phyloP scores from a whole-genome alignment of 2,113 vertebrate genomes.

The Thalassarche chlororhynchos region DNA sequence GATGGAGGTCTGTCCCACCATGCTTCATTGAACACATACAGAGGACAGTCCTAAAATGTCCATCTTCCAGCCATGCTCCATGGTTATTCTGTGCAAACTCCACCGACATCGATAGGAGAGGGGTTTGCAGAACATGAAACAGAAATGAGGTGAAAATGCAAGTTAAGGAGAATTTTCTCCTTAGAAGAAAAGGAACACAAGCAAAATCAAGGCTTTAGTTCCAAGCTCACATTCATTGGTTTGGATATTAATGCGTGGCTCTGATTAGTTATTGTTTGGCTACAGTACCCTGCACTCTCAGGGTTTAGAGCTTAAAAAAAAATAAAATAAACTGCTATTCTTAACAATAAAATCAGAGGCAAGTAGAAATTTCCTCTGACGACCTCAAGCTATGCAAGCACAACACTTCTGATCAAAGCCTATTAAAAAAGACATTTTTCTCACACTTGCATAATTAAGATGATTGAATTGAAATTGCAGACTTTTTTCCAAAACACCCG shows the following conservation, averaged over 20 bases:
- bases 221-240: neutral
- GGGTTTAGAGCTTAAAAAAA: neutral
- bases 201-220: conserved; percentile 25
- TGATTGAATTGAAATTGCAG: neutral
- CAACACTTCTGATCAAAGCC: neutral
- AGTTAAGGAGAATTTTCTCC: neutral
- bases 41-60: neutral
- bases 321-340: neutral
- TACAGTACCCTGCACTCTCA: neutral
- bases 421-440: neutral
- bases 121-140: neutral
- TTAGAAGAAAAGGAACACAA: neutral
- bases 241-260: neutral
- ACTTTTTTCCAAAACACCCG: neutral
- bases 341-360: neutral
- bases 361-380: neutral
- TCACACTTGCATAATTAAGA: neutral
- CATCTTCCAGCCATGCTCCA: neutral
- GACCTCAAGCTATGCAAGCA: neutral
- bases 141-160: neutral
- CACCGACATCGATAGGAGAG: fast-evolving
- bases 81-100: neutral
- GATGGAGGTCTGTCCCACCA: neutral
- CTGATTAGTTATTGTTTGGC: conserved; percentile 20
- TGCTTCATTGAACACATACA: neutral